Evolutionary conservation across 2,113 vertebrate genomes (phyloP), one percentile per base, ranked within the genome.

Genomic region (Tricholaema leucomelas): DNA sequence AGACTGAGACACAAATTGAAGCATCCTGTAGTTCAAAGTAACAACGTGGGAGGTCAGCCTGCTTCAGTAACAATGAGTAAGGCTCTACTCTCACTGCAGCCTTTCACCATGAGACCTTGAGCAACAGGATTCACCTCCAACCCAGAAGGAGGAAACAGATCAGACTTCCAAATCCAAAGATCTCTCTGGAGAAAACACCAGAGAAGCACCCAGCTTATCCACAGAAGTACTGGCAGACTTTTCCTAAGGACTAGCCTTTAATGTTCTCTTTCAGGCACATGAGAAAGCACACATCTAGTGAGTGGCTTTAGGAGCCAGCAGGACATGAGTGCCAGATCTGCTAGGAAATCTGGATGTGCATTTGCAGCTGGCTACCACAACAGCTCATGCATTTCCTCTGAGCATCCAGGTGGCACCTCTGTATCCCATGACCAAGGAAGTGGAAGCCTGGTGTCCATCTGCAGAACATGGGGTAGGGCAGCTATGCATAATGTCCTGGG

Each of bases 51-150:
- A 50, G 25, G 31, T 50, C 52, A 61, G 44, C 20, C 40, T 85
- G n/a, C 21, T 1, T 0, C 18, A 56, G 31, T 9, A 50, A 64
- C 13, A 52, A 72, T n/a, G 3, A 1, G 0, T 59, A 69, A 79
- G 44, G 12, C 52, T 91, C 65, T n/a, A 64, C 38, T 25, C 20
- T 17, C 2, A 1, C 25, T 74, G 15, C 50, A 79, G 56, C 18
- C 44, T 74, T 64, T 60, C 11, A 48, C 25, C 9, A 4, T 25
- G 18, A 79, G 36, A 23, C 48, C 20, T 31, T 58, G 48, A 78
- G 55, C 7, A 86, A 17, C n/a, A 73, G 50, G 35, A 52, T 40
- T n/a, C 7, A 25, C 28, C 40, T 78, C n/a, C 0, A 0, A 10
- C 3, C 2, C 21, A 64, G 50, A 14, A 78, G 30, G 8, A 67